These are phyloP conservation scores for Philantomba maxwellii DNA, from an alignment of 2,113 vertebrate genomes.

Conservation along the genomic window DNA sequence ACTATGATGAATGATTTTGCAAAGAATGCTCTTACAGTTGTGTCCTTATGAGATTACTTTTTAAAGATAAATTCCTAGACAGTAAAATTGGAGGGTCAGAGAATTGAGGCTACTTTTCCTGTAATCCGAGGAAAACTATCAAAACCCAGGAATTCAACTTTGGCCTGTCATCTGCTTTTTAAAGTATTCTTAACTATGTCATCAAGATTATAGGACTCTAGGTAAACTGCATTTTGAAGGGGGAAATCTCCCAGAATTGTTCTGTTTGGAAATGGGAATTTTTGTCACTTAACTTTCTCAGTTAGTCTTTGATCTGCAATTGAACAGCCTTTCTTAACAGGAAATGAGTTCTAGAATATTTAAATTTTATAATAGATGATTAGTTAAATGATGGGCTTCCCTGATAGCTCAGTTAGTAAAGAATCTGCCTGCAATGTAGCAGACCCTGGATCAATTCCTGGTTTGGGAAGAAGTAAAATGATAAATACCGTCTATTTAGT, in stretches of 20 bases:
- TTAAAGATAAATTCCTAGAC: neutral
- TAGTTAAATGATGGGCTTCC: neutral
- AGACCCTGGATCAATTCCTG: neutral
- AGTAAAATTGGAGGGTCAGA: neutral
- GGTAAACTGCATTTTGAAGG: neutral
- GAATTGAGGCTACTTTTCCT: neutral
- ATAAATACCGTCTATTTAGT: neutral
- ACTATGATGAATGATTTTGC: neutral
- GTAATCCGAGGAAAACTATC: neutral
- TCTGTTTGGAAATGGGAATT: slow-evolving; percentile 4
- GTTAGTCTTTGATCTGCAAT: neutral
- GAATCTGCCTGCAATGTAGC: neutral
- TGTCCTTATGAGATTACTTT: neutral
- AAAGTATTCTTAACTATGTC: neutral
- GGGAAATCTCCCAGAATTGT: neutral
- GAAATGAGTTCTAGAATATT: neutral
- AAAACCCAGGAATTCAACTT: neutral
- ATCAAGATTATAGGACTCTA: neutral
- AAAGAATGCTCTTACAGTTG: neutral
- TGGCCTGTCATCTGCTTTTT: neutral
- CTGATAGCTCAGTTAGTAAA: neutral
- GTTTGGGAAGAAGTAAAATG: neutral
- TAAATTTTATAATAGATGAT: neutral
- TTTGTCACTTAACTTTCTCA: neutral
- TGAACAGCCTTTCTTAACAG: neutral